phyloP scores from a whole-genome alignment of 2,888 invertebrate genomes.

The Parnassius smintheus region DNA sequence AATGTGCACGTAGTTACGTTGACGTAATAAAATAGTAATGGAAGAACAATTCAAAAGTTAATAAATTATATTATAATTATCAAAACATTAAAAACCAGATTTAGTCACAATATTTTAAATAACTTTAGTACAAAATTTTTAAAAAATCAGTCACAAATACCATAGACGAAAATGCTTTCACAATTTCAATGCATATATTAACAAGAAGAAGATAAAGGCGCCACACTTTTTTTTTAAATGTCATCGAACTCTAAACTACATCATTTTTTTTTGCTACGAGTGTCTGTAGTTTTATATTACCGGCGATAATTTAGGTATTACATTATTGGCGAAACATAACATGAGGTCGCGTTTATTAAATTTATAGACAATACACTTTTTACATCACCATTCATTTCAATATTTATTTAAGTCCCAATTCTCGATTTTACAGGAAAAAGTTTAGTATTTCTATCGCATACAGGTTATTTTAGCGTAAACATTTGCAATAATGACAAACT shows the following conservation, averaged over 20 bases:
- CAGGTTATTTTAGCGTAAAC: conserved; percentile 1
- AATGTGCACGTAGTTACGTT: no score
- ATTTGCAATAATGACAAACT: conserved; percentile 4
- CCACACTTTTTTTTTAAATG: background rate
- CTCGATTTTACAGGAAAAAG: background rate
- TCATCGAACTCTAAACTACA: background rate
- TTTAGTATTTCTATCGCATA: background rate
- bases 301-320: conserved; percentile 11
- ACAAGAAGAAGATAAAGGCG: no score
- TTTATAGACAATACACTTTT: conserved; percentile 20
- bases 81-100: no score
- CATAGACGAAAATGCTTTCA: no score
- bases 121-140: no score
- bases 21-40: no score
- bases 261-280: background rate
- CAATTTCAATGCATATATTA: no score
- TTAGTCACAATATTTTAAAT: no score
- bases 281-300: background rate
- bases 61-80: no score
- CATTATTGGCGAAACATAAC: conserved; percentile 4
- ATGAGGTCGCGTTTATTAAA: conserved; percentile 18
- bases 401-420: conserved; percentile 15
- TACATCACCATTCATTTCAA: conserved; percentile 9
- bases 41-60: no score
- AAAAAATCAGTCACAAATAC: no score